phyloP scores from a whole-genome alignment of 2,113 vertebrate species.

The Eptesicus fuscus region DNA sequence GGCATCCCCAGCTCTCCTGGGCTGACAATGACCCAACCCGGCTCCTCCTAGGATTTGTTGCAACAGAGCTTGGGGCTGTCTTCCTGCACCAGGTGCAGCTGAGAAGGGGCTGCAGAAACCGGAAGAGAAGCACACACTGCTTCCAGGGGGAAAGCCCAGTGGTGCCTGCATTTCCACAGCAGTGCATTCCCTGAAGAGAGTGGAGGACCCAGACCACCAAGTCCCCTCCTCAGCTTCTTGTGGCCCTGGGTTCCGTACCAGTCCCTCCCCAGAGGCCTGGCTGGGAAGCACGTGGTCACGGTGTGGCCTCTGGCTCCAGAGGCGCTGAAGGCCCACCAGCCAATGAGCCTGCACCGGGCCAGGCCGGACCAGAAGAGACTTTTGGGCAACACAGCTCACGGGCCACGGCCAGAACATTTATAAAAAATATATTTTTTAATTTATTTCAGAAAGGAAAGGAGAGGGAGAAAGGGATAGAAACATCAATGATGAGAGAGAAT shows the following conservation, averaged over 20 bases:
- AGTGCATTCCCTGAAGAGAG: not conserved
- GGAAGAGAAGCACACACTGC: not conserved
- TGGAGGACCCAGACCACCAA: not conserved
- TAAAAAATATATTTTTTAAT: too few species aligned
- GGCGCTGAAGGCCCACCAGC: fast-evolving
- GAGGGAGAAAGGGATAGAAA: too few species aligned
- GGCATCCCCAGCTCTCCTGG: not conserved
- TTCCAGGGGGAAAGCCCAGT: not conserved
- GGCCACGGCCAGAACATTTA: not conserved
- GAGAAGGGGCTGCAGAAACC: not conserved
- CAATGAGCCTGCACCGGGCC: not conserved
- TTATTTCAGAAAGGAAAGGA: too few species aligned
- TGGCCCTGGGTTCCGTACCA: not conserved
- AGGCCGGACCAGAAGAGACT: not conserved
- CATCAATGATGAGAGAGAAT: too few species aligned
- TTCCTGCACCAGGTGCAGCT: not conserved
- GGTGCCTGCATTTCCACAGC: not conserved
- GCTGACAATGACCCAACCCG: not conserved
- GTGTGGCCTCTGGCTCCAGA: not conserved
- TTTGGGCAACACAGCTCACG: not conserved
- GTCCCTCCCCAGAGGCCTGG: not conserved
- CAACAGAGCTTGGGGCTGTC: not conserved
- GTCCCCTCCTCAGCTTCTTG: not conserved
- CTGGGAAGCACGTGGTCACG: not conserved
- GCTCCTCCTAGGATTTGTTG: not conserved